Base-by-base conservation (phyloP, 2,888 invertebrate genomes). In the Oscheius sp. region DNA sequence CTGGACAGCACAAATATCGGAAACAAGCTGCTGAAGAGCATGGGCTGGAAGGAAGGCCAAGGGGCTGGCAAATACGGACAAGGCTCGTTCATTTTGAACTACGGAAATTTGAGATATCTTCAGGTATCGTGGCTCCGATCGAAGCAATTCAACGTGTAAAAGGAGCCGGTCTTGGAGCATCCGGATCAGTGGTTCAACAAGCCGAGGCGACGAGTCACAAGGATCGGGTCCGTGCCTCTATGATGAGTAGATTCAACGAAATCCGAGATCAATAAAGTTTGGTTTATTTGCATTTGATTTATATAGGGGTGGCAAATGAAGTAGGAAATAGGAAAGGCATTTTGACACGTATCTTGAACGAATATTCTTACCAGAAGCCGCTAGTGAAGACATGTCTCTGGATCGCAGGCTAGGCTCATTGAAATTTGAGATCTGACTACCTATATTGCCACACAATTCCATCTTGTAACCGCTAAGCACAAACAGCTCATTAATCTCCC, bases 11-110 rank as follows among this genome's bases (percentile, higher is more conserved):
- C 94, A 83, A 96, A 96, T 85, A 94, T 97, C 76, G 99, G 98
- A 7, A 97, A 94, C 89, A 94, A 95, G 89, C 92, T 99, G 90
- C 90, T 99, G 79, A 96, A 98, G 90, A 96, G 96, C 91, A 99
- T 99, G 99, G 99, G 99, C 3, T 99, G 99, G 99, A 94, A 94
- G 5, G 96, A 96, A 89, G 99, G 99, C 0, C 93, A 95, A 91
- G 99, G 99, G 0, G 91, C 99, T 33, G 98, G 99, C 0, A 94
- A 94, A 89, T 92, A 93, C 71, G 95, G 95, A 89, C 97, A 98
- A 90, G 87, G 87, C 84, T 33, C 29, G 73, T 47, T 32, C 9
- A 7, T n/a, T 58, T 57, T 70, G 21, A 21, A 21, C 0, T 21
- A 21, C 21, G 21, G 21, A 21, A 21, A 21, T 21, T 21, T 21